A percentile compares a stretch with the other conserved stretches of the same genome.
Evolutionary conservation across 2,113 vertebrate genomes (phyloP).

Genomic region (Hippocampus barbouri): DNA sequence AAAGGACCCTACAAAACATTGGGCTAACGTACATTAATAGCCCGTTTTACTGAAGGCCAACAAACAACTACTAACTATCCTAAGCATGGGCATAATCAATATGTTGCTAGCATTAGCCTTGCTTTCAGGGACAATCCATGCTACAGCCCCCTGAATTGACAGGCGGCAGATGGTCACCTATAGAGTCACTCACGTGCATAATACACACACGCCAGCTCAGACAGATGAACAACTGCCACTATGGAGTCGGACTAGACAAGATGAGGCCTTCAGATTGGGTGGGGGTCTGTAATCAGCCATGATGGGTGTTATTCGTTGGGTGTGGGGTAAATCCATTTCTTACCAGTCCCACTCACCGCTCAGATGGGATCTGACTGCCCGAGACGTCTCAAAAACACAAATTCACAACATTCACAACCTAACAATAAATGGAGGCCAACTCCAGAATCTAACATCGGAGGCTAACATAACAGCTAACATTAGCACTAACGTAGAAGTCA

Average conservation of each 20-base stretch:
- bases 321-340: slow-evolving; percentile 1
- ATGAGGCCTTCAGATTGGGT: slow-evolving; percentile 3
- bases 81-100: neutral
- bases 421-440: too few relatives aligned
- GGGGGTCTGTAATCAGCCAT: slow-evolving; percentile 27
- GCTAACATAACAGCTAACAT: too few relatives aligned
- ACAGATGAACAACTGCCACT: slow-evolving; percentile 67
- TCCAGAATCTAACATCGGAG: neutral
- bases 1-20: neutral
- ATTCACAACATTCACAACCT: neutral
- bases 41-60: neutral
- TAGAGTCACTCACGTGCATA: slow-evolving; percentile 48
- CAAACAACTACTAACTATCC: neutral
- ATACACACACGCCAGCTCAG: slow-evolving; percentile 54
- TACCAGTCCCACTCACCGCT: neutral
- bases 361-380: neutral
- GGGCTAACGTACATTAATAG: neutral
- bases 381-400: neutral
- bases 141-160: slow-evolving; percentile 7
- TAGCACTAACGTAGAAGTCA: too few relatives aligned
- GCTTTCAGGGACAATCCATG: neutral
- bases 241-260: slow-evolving; percentile 42
- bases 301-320: neutral
- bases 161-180: slow-evolving; percentile 68
- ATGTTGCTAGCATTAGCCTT: neutral